phyloP scores from a whole-genome alignment of 2,113 vertebrate genomes.

The Neolamprologus sp. region DNA sequence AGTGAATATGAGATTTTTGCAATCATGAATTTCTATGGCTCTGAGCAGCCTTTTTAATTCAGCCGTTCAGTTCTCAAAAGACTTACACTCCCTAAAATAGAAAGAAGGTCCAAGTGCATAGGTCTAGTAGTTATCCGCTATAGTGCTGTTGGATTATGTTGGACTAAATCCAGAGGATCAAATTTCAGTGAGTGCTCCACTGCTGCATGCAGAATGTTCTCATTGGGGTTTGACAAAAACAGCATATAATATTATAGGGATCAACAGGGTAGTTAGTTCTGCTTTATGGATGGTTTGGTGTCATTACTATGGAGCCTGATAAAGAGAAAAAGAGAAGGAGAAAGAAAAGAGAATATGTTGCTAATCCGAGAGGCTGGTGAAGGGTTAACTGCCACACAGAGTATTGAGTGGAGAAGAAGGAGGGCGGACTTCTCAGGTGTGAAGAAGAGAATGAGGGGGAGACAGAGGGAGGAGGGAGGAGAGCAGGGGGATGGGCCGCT shows the following conservation, averaged over 20 bases:
- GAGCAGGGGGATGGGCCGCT: conserved; percentile 49
- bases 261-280: conserved; percentile 56
- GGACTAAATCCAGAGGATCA: conserved; percentile 64
- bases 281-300: conserved; percentile 35
- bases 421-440: conserved; percentile 67
- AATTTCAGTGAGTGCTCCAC: conserved; percentile 63
- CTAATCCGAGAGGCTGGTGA: conserved; percentile 39
- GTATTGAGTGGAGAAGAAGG: conserved; percentile 33
- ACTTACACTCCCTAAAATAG: conserved; percentile 58
- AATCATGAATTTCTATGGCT: conserved; percentile 43
- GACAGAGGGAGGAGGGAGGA: conserved; percentile 27
- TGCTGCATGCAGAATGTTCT: conserved; percentile 33
- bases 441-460: conserved; percentile 62
- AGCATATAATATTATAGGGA: conserved; percentile 44
- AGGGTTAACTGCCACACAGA: conserved; percentile 54
- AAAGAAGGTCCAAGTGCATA: conserved; percentile 58
- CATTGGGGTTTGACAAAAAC: conserved; percentile 49
- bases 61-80: conserved; percentile 60
- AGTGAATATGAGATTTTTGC: conserved; percentile 39
- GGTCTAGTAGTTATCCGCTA: conserved; percentile 62
- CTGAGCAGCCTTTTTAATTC: conserved; percentile 55
- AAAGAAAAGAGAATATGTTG: background rate
- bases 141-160: conserved; percentile 64
- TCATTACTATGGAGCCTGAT: conserved; percentile 18
- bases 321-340: background rate